Percentiles rank a stretch among this genome's conserved stretches.
These are phyloP conservation scores for Nemopilema nomurai DNA, from an alignment of 30 jellyfish, hydroid and myxozoan genomes.

Conservation along the genomic window DNA sequence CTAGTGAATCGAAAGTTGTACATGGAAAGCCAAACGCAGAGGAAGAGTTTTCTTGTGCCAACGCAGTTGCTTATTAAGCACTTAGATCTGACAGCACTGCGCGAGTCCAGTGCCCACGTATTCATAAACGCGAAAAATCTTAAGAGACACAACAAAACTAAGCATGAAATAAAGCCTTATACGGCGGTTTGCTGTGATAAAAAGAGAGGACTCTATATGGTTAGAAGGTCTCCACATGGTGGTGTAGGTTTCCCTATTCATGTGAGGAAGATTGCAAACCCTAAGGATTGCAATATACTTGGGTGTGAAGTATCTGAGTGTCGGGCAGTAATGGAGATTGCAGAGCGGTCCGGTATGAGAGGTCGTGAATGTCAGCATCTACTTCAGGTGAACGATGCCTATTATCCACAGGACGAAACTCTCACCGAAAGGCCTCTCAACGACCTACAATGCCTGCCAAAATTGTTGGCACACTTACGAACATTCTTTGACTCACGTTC, in stretches of 20 bases:
- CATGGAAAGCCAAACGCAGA: no score
- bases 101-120: no score
- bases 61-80: no score
- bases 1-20: no score
- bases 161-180: neutral
- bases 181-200: slow-evolving; percentile 48
- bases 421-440: no score
- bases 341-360: slow-evolving; percentile 28
- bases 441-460: no score
- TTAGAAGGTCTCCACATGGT: slow-evolving; percentile 15
- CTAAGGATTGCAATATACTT: neutral
- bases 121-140: no score
- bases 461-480: no score
- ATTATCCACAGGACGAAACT: slow-evolving; percentile 12
- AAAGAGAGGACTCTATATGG: slow-evolving; percentile 22
- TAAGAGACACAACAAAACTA: slow-evolving; percentile 1
- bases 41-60: no score
- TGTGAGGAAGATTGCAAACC: slow-evolving; percentile 14
- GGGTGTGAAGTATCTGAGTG: slow-evolving; percentile 22
- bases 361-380: slow-evolving; percentile 49
- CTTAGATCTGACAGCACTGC: no score
- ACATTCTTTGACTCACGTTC: no score
- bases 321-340: slow-evolving; percentile 20
- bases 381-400: slow-evolving; percentile 30
- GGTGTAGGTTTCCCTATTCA: slow-evolving; percentile 43